A percentile compares a stretch with the other conserved stretches of the same genome.
These are phyloP conservation scores for Spizaetus ornatus DNA, from an alignment of 2,113 vertebrate species.

Conservation along the genomic window DNA sequence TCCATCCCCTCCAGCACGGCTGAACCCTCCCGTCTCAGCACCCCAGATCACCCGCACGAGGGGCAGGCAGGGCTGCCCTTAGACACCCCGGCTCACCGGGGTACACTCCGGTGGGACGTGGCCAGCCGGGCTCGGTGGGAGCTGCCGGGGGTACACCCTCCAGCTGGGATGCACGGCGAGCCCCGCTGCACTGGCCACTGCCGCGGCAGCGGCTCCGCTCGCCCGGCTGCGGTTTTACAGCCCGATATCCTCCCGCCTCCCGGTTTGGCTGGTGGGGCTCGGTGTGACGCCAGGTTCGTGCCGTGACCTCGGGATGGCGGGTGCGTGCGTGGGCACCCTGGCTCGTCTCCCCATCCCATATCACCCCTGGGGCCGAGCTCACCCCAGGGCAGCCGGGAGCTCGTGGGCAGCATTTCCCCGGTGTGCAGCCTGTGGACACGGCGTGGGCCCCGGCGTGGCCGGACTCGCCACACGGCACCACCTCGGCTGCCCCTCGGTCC, in stretches of 20 bases:
- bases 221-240: neutral
- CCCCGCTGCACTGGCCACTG: fast-evolving
- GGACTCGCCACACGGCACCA: fast-evolving
- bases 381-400: fast-evolving
- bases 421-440: neutral
- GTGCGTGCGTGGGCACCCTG: fast-evolving
- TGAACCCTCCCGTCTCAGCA: fast-evolving
- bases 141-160: neutral
- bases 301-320: fast-evolving
- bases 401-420: fast-evolving
- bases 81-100: neutral
- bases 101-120: fast-evolving
- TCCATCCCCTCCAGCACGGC: fast-evolving
- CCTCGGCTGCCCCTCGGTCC: neutral
- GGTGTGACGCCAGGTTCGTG: fast-evolving
- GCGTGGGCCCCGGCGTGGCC: neutral
- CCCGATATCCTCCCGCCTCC: neutral
- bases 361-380: too few relatives aligned
- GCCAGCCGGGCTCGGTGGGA: neutral
- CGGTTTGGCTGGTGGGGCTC: neutral
- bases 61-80: neutral
- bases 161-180: neutral
- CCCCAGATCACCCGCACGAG: fast-evolving
- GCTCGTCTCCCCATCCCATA: fast-evolving
- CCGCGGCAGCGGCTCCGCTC: fast-evolving